Base-by-base conservation (phyloP, 2,797 vertebrate genomes). In the Salarias fasciatus region DNA sequence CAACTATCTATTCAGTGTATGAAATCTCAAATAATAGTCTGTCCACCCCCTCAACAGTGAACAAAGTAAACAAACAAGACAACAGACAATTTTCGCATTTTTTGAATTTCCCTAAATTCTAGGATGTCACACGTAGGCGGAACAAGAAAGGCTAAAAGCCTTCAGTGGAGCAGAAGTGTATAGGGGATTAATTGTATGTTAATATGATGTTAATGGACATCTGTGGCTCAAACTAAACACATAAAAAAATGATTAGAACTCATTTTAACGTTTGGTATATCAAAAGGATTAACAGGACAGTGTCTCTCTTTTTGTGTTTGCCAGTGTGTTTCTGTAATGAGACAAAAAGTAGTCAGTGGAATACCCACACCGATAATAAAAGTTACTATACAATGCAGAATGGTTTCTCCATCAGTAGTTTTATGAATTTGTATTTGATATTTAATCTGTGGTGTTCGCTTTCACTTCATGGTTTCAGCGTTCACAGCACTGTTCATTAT, bases 11-110 rank as follows among this genome's bases (percentile, higher is more conserved):
- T 75, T 86, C 31, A 29, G 38, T 69, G 75, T 64, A 57, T 79
- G 51, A 67, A 86, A 79, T 72, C 57, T 58, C 40, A 73, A 86
- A 86, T 76, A 83, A 78, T 68, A 45, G 67, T 65, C 78, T 77
- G 60, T 84, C 79, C 80, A 57, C 82, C 77, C 60, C 69, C 77
- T 69, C 41, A 57, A 31, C 29, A 47, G 13, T 15, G 52, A 63
- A 74, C 56, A 69, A 72, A 69, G 69, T 73, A 79, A 82, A 82
- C 59, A 79, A 72, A 73, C 65, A 63, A 64, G 51, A 52, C 55
- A 49, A 41, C 15, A 30, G 46, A 29, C 37, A 38, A 30, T 75
- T 70, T 66, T 57, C 31, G 49, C 13, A 63, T 68, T 73, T 73
- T 47, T 47, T 69, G 8, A 54, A 59, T 78, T 54, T 46, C 10